Evolutionary conservation across 2,797 vertebrate genomes (phyloP).

Genomic region (Tauraco hartlaubi): DNA sequence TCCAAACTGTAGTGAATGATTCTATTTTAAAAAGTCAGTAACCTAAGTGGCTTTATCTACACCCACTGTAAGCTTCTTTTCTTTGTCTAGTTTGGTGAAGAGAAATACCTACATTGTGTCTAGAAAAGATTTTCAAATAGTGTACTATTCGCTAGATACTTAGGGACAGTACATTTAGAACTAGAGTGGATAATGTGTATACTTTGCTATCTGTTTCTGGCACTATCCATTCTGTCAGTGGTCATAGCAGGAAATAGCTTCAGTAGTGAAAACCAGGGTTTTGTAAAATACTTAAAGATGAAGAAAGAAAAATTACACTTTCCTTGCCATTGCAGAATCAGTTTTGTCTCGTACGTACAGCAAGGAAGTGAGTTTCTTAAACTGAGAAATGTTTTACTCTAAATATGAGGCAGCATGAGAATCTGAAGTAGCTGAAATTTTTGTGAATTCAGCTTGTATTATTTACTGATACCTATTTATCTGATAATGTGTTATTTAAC

Average conservation of each 20-base stretch:
- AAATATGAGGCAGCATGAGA: neutral
- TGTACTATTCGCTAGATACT: neutral
- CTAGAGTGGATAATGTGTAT: neutral
- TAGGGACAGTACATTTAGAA: neutral
- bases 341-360: neutral
- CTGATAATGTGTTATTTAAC: neutral
- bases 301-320: neutral
- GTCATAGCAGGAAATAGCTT: neutral
- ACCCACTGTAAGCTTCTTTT: slow-evolving; percentile 10
- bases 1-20: neutral
- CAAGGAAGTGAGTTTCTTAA: neutral
- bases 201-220: neutral
- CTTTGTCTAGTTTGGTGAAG: neutral
- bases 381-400: neutral
- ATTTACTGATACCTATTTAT: neutral
- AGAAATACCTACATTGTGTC: neutral
- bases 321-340: neutral
- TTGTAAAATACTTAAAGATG: neutral
- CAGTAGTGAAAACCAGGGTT: neutral
- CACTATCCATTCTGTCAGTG: neutral
- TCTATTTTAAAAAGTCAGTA: neutral
- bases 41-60: slow-evolving; percentile 29
- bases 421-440: neutral
- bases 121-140: slow-evolving; percentile 18
- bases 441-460: neutral